Conservation (phyloP, 2,888 invertebrate genomes). For the Acrobasis suavella region DNA sequence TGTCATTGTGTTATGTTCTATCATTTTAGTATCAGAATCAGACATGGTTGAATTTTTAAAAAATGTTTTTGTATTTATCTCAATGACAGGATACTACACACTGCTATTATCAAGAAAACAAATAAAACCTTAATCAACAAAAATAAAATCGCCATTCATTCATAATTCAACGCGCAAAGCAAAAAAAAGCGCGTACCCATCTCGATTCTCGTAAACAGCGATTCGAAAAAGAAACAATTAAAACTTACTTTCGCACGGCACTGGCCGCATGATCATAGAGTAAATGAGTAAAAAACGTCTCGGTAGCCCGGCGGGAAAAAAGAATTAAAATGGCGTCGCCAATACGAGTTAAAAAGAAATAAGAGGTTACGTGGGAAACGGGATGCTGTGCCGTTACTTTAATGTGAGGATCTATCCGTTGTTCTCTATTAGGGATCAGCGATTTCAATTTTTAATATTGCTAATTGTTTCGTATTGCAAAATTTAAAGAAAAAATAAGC, state of each 20-base stretch:
- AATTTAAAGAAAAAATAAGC: too few species aligned
- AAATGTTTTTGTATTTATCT: too few species aligned
- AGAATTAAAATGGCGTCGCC: conserved; percentile 30
- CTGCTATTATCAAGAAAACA: neutral
- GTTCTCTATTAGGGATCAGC: conserved; percentile 19
- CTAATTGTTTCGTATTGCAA: neutral
- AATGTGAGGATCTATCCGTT: conserved; percentile 32
- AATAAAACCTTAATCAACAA: neutral
- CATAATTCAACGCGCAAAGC: conserved; percentile 8
- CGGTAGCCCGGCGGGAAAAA: conserved; percentile 28
- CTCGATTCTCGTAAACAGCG: conserved; percentile 15
- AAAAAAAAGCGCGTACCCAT: conserved; percentile 3
- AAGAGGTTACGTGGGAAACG: conserved; percentile 52
- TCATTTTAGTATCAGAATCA: too few species aligned
- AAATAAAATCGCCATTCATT: conserved; percentile 8
- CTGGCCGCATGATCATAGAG: conserved; percentile 29
- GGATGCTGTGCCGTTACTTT: conserved; percentile 50
- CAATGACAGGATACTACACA: neutral
- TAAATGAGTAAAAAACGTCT: conserved; percentile 27
- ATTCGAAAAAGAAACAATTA: conserved; percentile 24
- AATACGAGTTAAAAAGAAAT: conserved; percentile 30
- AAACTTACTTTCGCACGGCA: conserved; percentile 27
- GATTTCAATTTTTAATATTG: conserved; percentile 14
- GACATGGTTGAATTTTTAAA: too few species aligned
- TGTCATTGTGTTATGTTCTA: too few species aligned